A percentile compares a stretch with the other conserved stretches of the same genome.
These are phyloP conservation scores for Platichthys flesus DNA, from an alignment of 2,113 vertebrate species.

Conservation along the genomic window DNA sequence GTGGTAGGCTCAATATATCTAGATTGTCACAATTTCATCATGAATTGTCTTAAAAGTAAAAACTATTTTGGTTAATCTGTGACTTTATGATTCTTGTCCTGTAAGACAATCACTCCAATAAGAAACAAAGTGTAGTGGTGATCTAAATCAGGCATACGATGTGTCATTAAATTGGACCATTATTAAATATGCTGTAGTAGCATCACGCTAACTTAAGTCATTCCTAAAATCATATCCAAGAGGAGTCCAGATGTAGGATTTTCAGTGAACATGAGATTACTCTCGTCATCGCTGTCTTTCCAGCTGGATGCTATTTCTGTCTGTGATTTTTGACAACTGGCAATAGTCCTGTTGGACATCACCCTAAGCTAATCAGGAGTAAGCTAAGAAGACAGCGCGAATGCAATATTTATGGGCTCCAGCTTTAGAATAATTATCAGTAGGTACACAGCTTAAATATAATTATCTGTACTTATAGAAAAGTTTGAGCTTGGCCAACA, in stretches of 20 bases:
- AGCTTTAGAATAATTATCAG: constrained; percentile 27
- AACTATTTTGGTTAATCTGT: neutral
- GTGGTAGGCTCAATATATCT: constrained; percentile 1
- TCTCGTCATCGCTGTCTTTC: constrained; percentile 66
- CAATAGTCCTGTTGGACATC: constrained; percentile 55
- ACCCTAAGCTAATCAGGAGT: constrained; percentile 31
- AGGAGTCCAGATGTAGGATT: constrained; percentile 59
- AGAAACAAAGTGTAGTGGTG: constrained; percentile 2
- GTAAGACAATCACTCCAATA: constrained; percentile 9
- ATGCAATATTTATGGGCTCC: constrained; percentile 30
- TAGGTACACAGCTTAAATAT: neutral
- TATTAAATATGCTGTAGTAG: constrained; percentile 42
- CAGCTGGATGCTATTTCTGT: constrained; percentile 67
- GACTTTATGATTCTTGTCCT: neutral
- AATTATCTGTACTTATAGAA: constrained; percentile 13
- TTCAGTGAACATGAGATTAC: constrained; percentile 67
- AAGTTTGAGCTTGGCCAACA: constrained; percentile 12
- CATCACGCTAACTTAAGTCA: constrained; percentile 77
- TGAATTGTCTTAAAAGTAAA: constrained; percentile 12
- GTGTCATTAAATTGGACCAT: constrained; percentile 24
- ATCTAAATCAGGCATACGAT: constrained; percentile 20
- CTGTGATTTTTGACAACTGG: constrained; percentile 61
- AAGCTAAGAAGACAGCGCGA: constrained; percentile 18
- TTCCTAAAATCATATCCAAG: constrained; percentile 67
- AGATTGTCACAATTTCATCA: constrained; percentile 15